Percentiles rank a stretch among this genome's conserved stretches.
These are phyloP conservation scores for Hirtodrosophila alboralis DNA, from an alignment of 2,888 invertebrate species.

Conservation along the genomic window DNA sequence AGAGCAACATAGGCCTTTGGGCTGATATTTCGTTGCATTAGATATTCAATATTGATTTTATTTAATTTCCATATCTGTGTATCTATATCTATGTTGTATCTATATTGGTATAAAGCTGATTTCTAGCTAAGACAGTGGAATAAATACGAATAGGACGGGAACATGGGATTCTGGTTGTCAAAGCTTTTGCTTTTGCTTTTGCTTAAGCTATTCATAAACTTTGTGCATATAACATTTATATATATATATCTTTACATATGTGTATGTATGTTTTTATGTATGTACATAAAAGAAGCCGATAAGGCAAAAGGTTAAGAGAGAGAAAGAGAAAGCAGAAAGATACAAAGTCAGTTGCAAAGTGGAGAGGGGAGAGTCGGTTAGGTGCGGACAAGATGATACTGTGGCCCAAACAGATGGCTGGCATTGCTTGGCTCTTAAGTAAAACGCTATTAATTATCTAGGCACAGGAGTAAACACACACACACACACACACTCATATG, in stretches of 20 bases:
- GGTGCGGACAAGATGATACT: conserved; percentile 52
- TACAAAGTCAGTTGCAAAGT: conserved; percentile 6
- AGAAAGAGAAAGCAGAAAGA: conserved; percentile 10
- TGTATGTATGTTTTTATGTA: not conserved
- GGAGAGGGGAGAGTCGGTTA: not conserved
- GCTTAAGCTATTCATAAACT: conserved; percentile 60
- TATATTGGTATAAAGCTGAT: too few species aligned
- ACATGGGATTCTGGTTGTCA: conserved; percentile 12
- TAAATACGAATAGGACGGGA: conserved; percentile 3
- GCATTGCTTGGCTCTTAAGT: conserved; percentile 76
- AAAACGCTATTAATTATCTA: conserved; percentile 79
- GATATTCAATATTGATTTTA: too few species aligned
- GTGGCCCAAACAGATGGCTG: conserved; percentile 60
- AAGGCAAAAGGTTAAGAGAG: conserved; percentile 73
- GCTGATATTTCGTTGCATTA: too few species aligned
- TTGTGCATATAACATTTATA: conserved; percentile 34
- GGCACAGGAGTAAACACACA: conserved; percentile 35
- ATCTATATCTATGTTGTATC: too few species aligned
- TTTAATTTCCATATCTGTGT: not conserved
- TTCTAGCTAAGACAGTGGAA: not conserved
- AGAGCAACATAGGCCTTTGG: too few species aligned
- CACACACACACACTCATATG: conserved; percentile 10
- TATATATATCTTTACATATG: not conserved
- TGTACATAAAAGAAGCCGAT: conserved; percentile 52
- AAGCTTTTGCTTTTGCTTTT: conserved; percentile 33